phyloP scores from a whole-genome alignment of 2,113 vertebrate species.

The Carassius gibelio region DNA sequence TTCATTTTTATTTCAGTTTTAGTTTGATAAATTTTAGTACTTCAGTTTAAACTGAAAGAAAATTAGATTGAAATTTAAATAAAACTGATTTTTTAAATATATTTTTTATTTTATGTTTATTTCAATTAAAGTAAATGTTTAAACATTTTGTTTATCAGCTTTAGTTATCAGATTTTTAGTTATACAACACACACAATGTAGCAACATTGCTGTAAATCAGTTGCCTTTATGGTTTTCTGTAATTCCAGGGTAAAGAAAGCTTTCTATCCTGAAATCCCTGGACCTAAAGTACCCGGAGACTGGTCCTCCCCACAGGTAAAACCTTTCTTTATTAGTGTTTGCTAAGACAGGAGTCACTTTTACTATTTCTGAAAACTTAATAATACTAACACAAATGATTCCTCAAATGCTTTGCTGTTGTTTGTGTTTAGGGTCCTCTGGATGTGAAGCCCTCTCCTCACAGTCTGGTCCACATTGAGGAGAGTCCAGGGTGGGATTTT shows the following conservation, averaged over 20 bases:
- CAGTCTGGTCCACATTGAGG: slow-evolving; percentile 87
- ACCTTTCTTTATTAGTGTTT: not conserved
- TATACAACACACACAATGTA: not conserved
- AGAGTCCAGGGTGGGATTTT: slow-evolving; percentile 71
- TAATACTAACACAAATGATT: not conserved
- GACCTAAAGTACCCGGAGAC: slow-evolving; percentile 51
- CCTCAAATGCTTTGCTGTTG: not conserved
- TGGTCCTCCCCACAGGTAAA: slow-evolving; percentile 49
- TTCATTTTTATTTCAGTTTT: too few species aligned
- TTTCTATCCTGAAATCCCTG: slow-evolving; percentile 56
- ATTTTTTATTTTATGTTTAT: not conserved
- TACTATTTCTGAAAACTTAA: not conserved
- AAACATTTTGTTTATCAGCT: not conserved
- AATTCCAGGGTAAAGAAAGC: slow-evolving; percentile 55
- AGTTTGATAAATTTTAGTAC: too few species aligned
- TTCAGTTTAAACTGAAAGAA: too few species aligned
- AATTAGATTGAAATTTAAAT: too few species aligned
- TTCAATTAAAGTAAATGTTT: not conserved
- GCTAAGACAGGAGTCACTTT: not conserved
- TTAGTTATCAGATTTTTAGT: not conserved
- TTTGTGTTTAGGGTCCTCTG: slow-evolving; percentile 67
- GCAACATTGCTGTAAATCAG: not conserved
- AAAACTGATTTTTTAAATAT: too few species aligned
- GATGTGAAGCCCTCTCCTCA: slow-evolving; percentile 87
- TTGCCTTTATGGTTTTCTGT: not conserved